Conservation (phyloP, 1,140 invertebrate genomes). For the Choristoneura fumiferana region DNA sequence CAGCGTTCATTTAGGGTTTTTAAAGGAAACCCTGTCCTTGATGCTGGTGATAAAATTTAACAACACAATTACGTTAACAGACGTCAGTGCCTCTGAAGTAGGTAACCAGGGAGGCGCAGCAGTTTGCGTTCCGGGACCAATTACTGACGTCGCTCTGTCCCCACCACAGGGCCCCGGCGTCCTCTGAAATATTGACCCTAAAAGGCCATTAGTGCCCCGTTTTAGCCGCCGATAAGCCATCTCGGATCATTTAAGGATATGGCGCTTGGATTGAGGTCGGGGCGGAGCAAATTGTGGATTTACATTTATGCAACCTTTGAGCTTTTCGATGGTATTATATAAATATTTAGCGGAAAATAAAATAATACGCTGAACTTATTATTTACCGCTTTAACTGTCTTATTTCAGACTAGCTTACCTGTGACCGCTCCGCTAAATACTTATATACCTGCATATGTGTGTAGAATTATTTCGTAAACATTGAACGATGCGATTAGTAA, state of each 20-base stretch:
- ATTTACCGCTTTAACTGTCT: no score
- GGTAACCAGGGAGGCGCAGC: neutral
- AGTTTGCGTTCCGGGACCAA: conserved; percentile 44
- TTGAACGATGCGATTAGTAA: no score
- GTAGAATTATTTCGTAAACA: no score
- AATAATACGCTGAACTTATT: no score
- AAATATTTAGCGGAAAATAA: no score
- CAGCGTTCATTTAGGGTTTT: conserved; percentile 9
- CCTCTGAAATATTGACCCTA: conserved; percentile 62
- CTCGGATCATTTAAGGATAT: conserved; percentile 47
- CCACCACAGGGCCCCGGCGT: conserved; percentile 31
- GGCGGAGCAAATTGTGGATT: conserved; percentile 26
- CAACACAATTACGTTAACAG: conserved; percentile 26
- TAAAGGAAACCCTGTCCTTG: conserved; percentile 14
- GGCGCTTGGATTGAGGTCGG: conserved; percentile 31
- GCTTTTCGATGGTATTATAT: no score
- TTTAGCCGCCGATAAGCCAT: conserved; percentile 48
- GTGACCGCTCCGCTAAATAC: no score
- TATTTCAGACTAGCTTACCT: no score
- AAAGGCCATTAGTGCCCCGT: conserved; percentile 58
- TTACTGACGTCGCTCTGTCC: conserved; percentile 47
- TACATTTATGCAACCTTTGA: neutral
- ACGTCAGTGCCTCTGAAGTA: conserved; percentile 16
- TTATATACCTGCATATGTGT: no score
- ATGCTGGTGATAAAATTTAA: conserved; percentile 25